Evolutionary conservation across 2,888 invertebrate genomes (phyloP).

Genomic region (Eulithis prunata): DNA sequence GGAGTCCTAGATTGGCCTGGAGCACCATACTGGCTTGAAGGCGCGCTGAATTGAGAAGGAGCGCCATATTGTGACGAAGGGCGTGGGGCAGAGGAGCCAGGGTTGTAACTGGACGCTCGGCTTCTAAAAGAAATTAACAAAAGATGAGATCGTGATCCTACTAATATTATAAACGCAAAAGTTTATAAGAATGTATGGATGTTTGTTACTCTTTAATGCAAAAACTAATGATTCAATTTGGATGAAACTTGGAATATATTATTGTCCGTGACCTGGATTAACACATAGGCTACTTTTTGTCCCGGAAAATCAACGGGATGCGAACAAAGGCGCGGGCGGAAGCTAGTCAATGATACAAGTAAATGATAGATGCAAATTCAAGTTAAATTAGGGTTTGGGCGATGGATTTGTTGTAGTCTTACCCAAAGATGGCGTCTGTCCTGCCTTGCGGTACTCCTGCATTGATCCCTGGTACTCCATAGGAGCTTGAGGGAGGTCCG

Average conservation of each 20-base stretch:
- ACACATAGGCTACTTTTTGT: too few species aligned
- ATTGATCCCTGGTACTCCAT: slow-evolving; percentile 58
- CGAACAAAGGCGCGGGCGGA: too few species aligned
- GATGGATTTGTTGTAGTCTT: slow-evolving; percentile 12
- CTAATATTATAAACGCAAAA: too few species aligned
- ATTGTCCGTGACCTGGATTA: too few species aligned
- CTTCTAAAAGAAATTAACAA: slow-evolving; percentile 45
- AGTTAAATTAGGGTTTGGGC: too few species aligned
- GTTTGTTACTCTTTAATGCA: too few species aligned
- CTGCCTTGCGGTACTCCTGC: slow-evolving; percentile 49
- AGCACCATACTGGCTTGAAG: slow-evolving; percentile 35
- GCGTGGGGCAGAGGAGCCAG: slow-evolving; percentile 35
- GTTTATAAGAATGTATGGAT: too few species aligned
- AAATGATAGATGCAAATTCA: too few species aligned
- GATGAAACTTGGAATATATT: too few species aligned
- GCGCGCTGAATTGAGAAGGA: slow-evolving; percentile 15
- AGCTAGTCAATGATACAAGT: too few species aligned
- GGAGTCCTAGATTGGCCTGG: slow-evolving; percentile 43
- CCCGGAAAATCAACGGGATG: too few species aligned
- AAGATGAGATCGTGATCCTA: neutral
- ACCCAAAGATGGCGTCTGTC: slow-evolving; percentile 68
- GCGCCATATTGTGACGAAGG: slow-evolving; percentile 60
- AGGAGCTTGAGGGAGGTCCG: slow-evolving; percentile 68
- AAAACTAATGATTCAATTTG: too few species aligned
- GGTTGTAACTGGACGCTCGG: slow-evolving; percentile 51